phyloP scores from a whole-genome alignment of 2,888 invertebrate genomes.

The Habrosyne pyritoides region DNA sequence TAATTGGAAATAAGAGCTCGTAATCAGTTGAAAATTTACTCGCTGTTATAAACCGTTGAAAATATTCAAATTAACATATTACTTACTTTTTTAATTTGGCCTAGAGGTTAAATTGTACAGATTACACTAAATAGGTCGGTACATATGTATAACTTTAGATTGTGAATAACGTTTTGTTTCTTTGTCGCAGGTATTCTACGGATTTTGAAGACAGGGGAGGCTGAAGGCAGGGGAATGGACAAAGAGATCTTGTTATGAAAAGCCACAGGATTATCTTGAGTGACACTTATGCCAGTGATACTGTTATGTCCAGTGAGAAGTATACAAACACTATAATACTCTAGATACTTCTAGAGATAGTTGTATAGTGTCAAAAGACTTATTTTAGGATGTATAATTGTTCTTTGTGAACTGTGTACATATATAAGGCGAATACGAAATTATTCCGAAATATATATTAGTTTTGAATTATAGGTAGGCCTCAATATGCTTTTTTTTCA shows the following conservation, averaged over 20 bases:
- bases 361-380: neutral
- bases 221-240: constrained; percentile 45
- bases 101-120: too few species aligned
- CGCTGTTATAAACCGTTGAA: too few species aligned
- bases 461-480: neutral
- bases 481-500: neutral
- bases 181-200: constrained; percentile 68
- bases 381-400: neutral
- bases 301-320: neutral
- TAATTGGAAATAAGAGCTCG: too few species aligned
- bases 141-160: neutral
- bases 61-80: too few species aligned
- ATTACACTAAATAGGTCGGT: too few species aligned
- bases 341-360: constrained; percentile 14
- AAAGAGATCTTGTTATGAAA: constrained; percentile 14
- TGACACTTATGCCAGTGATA: neutral
- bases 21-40: too few species aligned
- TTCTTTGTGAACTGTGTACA: neutral
- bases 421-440: neutral
- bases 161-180: constrained; percentile 21
- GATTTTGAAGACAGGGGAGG: constrained; percentile 52
- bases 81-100: too few species aligned
- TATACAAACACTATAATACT: constrained; percentile 10
- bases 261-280: neutral
- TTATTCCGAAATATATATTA: constrained; percentile 1